Evolutionary conservation across 2,797 vertebrate species (phyloP).

Genomic region (Caiman crocodilus): DNA sequence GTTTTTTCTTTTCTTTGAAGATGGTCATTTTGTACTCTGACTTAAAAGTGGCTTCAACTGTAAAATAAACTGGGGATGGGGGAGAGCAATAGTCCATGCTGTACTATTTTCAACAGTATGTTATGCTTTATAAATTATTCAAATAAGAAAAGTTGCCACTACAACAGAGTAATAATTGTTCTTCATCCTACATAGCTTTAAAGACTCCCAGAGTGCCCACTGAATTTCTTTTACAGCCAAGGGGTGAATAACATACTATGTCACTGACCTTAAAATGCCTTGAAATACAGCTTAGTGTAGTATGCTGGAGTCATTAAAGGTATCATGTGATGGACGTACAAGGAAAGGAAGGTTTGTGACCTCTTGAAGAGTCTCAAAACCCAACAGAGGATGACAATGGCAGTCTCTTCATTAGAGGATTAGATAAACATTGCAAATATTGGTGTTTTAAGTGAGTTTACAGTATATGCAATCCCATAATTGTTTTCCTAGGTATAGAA

Average conservation of each 20-base stretch:
- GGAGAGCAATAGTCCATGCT: background rate
- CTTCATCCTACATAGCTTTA: slow-evolving; percentile 62
- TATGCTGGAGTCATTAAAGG: slow-evolving; percentile 38
- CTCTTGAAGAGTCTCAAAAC: slow-evolving; percentile 8
- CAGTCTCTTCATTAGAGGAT: background rate
- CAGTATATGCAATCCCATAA: background rate
- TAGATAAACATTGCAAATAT: background rate
- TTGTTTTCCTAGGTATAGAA: background rate
- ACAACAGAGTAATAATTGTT: slow-evolving; percentile 66
- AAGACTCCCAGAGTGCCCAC: slow-evolving; percentile 40
- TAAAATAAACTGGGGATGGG: background rate
- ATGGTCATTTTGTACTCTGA: background rate
- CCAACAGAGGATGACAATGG: background rate
- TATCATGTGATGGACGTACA: slow-evolving; percentile 13
- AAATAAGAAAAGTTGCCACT: slow-evolving; percentile 58
- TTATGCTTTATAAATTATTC: background rate
- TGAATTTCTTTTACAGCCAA: slow-evolving; percentile 3
- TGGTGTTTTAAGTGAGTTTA: slow-evolving; percentile 19
- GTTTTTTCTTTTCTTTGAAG: background rate
- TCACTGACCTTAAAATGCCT: slow-evolving; percentile 55
- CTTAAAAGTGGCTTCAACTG: background rate
- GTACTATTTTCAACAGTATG: background rate
- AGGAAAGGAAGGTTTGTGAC: slow-evolving; percentile 10
- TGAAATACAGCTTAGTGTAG: slow-evolving; percentile 61
- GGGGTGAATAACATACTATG: slow-evolving; percentile 46